Evolutionary conservation across 2,888 invertebrate species (phyloP), one percentile per base, ranked within the genome.

Genomic region (Celastrina argiolus): DNA sequence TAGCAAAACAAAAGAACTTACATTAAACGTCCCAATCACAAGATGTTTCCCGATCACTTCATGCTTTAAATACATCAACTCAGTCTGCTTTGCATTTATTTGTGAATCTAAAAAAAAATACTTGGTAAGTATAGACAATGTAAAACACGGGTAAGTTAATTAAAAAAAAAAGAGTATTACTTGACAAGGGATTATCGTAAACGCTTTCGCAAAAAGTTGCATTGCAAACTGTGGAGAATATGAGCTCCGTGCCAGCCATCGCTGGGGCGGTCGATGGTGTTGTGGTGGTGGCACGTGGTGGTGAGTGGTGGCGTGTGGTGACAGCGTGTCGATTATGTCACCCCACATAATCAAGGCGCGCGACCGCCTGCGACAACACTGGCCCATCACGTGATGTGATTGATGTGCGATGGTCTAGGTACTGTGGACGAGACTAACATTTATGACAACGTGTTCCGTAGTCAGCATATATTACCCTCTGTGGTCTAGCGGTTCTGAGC

Each of bases 141-240:
- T n/a, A n/a, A n/a, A n/a, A n/a, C n/a, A n/a, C n/a, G n/a, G n/a
- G n/a, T n/a, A n/a, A n/a, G n/a, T n/a, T n/a, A n/a, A n/a, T n/a
- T n/a, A n/a, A n/a, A n/a, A 18, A 22, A 65, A 31, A 41, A 56
- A 42, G 39, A n/a, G 56, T 69, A 28, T 65, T 71, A 85, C 84
- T 83, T 71, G 74, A 41, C 3, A 75, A 6, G 8, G 83, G 76
- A 64, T 84, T 85, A 72, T 87, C 84, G 73, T 82, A 82, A 18
- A 81, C 71, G 14, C 78, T 72, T 65, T 84, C 82, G 74, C 91
- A 91, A 72, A 84, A 80, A 2, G 85, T 85, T 1, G 84, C 84
- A 72, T 91, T 91, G 76, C 91, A 91, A 70, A 91, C 78, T 42
- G 88, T 75, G 5, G 90, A 82, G 65, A 88, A 79, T 65, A 92